Evolutionary conservation across 2,113 vertebrate genomes (phyloP), one percentile per base, ranked within the genome.

Genomic region (Empidonax traillii): DNA sequence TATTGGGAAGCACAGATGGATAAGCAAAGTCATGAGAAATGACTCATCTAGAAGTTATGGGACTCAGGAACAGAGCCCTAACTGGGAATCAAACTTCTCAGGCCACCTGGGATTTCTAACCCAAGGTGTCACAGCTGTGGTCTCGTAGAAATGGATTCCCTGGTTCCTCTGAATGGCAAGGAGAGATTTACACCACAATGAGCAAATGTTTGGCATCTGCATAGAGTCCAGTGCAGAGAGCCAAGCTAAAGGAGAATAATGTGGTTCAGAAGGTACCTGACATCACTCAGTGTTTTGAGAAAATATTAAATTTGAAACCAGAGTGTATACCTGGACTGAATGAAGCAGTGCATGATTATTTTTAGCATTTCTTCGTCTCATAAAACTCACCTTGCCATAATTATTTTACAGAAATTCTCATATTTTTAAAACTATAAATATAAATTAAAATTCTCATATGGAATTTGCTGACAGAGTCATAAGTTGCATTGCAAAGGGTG

Each of bases 111-210:
- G 46, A 39, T 51, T 66, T 66, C 27, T 62, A 35, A 77, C 80
- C 71, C 53, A 95, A 52, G 58, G 27, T 96, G 39, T 97, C 97
- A 0, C 96, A 93, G 46, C 96, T 11, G 93, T 97, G 84, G 94
- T 97, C 51, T 96, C 89, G 62, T 96, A 94, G 92, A 96, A 47
- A 72, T 35, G 87, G 41, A 39, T 63, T 41, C 66, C 66, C 5
- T 90, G 94, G 11, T 96, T 98, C 79, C 96, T 85, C 94, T n/a
- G 87, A 92, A 71, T 96, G 92, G 97, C 75, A 96, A 96, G 97
- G 96, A 78, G 53, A 44, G 4, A 4, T 55, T 55, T 69, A 25
- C 35, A 44, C 17, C 0, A 3, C 1, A 1, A 12, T 39, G 23
- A 53, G 31, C 12, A 44, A 52, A 43, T 14, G 5, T 37, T 31